Conservation (phyloP, 2,888 invertebrate species). For the Aspidiotus destructor region DNA sequence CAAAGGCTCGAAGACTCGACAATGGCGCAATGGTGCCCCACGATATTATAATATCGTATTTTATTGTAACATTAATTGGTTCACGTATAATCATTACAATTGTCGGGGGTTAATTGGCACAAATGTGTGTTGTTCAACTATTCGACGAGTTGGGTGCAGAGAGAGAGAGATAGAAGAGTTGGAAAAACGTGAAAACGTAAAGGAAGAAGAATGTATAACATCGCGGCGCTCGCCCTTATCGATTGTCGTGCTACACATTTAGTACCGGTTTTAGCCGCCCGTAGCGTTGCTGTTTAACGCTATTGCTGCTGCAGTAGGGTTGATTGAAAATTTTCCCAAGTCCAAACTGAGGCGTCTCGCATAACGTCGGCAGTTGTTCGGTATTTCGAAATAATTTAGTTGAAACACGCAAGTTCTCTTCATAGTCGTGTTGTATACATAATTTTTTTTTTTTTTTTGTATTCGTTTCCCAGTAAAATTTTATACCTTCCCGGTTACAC, state of each 20-base stretch:
- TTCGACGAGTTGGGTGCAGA: background rate
- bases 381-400: conserved; percentile 21
- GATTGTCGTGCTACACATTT: conserved; percentile 14
- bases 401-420: conserved; percentile 22
- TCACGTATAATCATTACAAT: background rate
- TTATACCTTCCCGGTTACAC: background rate
- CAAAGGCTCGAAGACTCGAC: too few relatives aligned
- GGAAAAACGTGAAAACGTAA: background rate
- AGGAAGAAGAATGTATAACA: background rate
- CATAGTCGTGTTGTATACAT: conserved; percentile 4
- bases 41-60: background rate
- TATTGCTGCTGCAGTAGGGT: conserved; percentile 27
- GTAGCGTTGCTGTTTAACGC: conserved; percentile 20
- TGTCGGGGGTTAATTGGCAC: conserved; percentile 1
- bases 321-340: conserved; percentile 19
- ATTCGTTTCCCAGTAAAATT: background rate
- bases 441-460: conserved; percentile 5
- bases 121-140: conserved; percentile 4
- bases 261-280: conserved; percentile 12
- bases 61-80: background rate
- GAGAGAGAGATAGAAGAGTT: too few relatives aligned
- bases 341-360: conserved; percentile 25
- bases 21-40: too few relatives aligned
- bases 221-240: conserved; percentile 19
- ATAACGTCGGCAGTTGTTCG: conserved; percentile 22